phyloP scores from a whole-genome alignment of 2,888 invertebrate genomes.

The Silvanus unidentatus region DNA sequence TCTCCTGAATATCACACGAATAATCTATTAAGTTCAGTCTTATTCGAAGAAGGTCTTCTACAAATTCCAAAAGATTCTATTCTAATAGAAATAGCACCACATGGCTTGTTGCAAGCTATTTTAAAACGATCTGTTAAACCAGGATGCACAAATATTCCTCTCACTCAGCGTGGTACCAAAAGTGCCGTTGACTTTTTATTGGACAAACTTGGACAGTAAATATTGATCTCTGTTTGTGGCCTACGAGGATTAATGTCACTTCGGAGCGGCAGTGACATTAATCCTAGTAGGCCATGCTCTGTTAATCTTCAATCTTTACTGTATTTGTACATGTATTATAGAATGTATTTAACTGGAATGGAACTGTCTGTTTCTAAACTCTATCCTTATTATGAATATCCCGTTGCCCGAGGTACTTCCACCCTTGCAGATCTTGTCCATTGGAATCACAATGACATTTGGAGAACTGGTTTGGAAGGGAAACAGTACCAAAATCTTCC shows the following conservation, averaged over 20 bases:
- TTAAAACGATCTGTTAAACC: conserved; percentile 68
- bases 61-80: conserved; percentile 78
- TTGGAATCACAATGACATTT: conserved; percentile 85
- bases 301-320: conserved; percentile 3
- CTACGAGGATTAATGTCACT: conserved; percentile 3
- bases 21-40: conserved; percentile 61
- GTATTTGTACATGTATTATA: no score
- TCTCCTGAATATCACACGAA: conserved; percentile 65
- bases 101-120: conserved; percentile 82
- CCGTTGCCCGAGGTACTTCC: conserved; percentile 81
- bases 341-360: conserved; percentile 74
- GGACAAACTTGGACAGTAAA: conserved; percentile 61
- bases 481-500: conserved; percentile 32
- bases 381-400: conserved; percentile 72
- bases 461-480: conserved; percentile 51
- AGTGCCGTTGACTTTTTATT: conserved; percentile 60
- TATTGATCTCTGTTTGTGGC: conserved; percentile 17
- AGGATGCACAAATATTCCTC: conserved; percentile 66
- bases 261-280: no score
- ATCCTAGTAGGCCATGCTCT: no score
- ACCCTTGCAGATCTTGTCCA: conserved; percentile 74
- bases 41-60: conserved; percentile 76
- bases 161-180: conserved; percentile 66
- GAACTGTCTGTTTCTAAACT: conserved; percentile 70
- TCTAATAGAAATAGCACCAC: conserved; percentile 85